Evolutionary conservation across 2,888 invertebrate genomes (phyloP), one percentile per base, ranked within the genome.

Genomic region (Ecliptopera silaceata): DNA sequence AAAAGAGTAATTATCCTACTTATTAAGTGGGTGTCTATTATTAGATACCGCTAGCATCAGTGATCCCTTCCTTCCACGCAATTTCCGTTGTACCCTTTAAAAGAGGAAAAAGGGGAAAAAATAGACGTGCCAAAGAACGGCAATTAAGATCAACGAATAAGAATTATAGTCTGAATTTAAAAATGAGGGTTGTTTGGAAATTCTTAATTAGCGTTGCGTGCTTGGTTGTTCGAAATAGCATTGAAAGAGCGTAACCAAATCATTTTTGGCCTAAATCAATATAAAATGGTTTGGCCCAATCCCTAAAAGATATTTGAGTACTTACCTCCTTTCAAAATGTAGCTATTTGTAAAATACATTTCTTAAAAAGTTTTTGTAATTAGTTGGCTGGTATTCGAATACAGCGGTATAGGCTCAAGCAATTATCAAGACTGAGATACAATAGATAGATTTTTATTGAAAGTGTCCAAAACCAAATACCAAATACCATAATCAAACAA

Each of bases 51-150:
- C 45, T 77, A 75, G 69, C 71, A 36, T 77, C 72, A 78, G 82
- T 74, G 74, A 81, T 82, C 82, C 79, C 74, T 80, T 80, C 77
- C 79, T 86, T 86, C 84, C 86, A 78, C 74, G 79, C 79, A 86
- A 88, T 88, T 88, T 87, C 86, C 86, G 81, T 69, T 77, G 69
- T 72, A 74, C 75, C 66, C 69, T 65, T 79, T 43, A 31, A 82
- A 80, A 77, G 77, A 74, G 80, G 78, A 78, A 83, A 80, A 78
- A 77, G 75, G 79, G 78, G 70, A 71, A 72, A 71, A 72, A 75
- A 72, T 61, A 70, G 64, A 71, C 59, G 69, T 70, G 72, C 74
- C 70, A 75, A 74, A 78, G 74, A 72, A 70, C 68, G 77, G 84
- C 80, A 87, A 86, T 88, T 86, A 86, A 84, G 81, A 79, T 76